Evolutionary conservation across 2,888 invertebrate species (phyloP).

Genomic region (Reticulitermes lucifugus): DNA sequence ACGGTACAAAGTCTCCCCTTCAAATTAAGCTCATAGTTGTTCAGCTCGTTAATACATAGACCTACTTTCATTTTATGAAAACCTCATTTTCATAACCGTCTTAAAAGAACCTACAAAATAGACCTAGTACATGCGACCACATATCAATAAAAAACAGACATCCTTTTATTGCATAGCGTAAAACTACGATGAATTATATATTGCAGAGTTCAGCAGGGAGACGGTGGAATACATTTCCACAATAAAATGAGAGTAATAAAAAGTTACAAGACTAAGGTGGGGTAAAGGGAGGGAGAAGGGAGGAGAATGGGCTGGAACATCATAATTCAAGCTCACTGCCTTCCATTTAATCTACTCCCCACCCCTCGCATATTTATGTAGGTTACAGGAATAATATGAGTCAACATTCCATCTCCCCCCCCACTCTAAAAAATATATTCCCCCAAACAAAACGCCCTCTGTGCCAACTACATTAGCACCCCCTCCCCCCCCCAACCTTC

Average conservation of each 20-base stretch:
- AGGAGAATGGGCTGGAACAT: conserved; percentile 30
- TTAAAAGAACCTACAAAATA: too few species aligned
- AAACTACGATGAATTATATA: not conserved
- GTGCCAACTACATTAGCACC: not conserved
- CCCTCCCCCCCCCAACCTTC: not conserved
- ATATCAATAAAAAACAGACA: not conserved
- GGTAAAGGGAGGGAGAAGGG: not conserved
- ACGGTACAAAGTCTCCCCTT: too few species aligned
- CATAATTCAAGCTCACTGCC: conserved; percentile 52
- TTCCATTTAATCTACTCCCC: conserved; percentile 51
- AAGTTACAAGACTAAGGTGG: conserved; percentile 3
- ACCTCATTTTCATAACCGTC: too few species aligned
- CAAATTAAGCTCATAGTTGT: too few species aligned
- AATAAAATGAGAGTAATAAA: conserved; percentile 42
- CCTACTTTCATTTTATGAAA: too few species aligned
- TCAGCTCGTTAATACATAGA: too few species aligned
- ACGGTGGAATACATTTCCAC: conserved; percentile 25
- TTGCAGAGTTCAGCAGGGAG: conserved; percentile 8
- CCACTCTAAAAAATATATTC: not conserved
- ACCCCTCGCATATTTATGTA: not conserved
- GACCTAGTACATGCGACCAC: too few species aligned
- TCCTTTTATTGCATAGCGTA: not conserved
- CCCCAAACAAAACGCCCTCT: not conserved
- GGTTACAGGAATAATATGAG: conserved; percentile 39
- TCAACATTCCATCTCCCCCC: not conserved